Conservation (phyloP, 2,113 vertebrate genomes). For the Trogon surrucura region DNA sequence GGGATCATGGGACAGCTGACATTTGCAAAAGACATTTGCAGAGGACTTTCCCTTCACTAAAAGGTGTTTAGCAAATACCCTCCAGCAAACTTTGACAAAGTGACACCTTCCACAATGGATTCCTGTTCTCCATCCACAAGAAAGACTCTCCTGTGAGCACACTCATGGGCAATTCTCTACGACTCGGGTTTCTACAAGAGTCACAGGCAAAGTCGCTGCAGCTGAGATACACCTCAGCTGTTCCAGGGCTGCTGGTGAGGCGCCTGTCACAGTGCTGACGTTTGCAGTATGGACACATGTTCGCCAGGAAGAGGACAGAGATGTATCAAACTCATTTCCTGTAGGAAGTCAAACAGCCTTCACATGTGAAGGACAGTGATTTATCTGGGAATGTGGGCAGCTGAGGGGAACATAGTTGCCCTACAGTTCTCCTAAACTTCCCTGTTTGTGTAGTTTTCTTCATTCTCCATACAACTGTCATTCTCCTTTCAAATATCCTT, state of each 20-base stretch:
- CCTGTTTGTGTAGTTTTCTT: background rate
- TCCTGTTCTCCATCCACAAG: background rate
- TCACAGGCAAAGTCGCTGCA: background rate
- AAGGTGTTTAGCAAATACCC: background rate
- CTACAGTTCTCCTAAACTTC: background rate
- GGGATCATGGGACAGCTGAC: background rate
- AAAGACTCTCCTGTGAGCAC: background rate
- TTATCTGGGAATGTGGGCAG: background rate
- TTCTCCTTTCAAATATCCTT: background rate
- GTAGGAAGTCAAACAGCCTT: slow-evolving; percentile 25
- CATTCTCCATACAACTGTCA: background rate
- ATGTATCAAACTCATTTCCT: slow-evolving; percentile 42
- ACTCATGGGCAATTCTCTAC: background rate
- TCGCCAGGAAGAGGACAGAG: slow-evolving; percentile 24
- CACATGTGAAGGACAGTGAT: background rate
- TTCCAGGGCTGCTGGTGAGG: background rate
- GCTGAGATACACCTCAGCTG: background rate
- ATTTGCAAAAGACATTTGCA: background rate
- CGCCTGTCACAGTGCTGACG: background rate
- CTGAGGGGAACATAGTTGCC: background rate
- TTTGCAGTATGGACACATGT: slow-evolving; percentile 19
- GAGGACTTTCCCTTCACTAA: background rate
- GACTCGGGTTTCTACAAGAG: background rate
- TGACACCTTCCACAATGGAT: background rate
- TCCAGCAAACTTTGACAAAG: background rate